Evolutionary conservation across 2,797 vertebrate species (phyloP).

Genomic region (Darevskia mixta): DNA sequence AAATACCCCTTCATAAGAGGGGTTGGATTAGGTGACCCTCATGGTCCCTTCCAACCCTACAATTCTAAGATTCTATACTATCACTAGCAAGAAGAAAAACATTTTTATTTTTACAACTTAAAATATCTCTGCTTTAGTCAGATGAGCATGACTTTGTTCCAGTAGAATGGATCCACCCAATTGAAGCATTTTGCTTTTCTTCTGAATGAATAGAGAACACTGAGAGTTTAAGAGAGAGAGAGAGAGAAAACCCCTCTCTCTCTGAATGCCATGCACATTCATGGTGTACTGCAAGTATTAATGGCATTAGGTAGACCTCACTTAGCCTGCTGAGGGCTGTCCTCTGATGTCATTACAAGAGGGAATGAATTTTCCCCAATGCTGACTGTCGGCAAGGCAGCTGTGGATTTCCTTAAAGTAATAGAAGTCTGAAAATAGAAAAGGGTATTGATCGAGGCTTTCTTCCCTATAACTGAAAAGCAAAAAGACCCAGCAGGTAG

Average conservation of each 20-base stretch:
- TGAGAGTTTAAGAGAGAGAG: background rate
- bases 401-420: slow-evolving; percentile 61
- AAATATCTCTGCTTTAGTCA: slow-evolving; percentile 5
- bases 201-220: background rate
- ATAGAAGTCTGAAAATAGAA: slow-evolving; percentile 62
- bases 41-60: too few relatives aligned
- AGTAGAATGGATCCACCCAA: background rate
- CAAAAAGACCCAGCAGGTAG: slow-evolving; percentile 37
- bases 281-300: background rate
- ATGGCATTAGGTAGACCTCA: slow-evolving; percentile 15
- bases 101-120: background rate
- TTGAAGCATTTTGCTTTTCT: background rate
- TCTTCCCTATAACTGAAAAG: slow-evolving; percentile 60
- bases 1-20: too few relatives aligned
- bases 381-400: slow-evolving; percentile 37
- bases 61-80: background rate
- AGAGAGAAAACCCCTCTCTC: background rate
- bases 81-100: background rate
- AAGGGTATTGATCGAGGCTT: slow-evolving; percentile 57
- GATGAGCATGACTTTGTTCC: background rate
- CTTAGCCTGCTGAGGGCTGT: slow-evolving; percentile 42
- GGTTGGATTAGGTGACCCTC: too few relatives aligned
- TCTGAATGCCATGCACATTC: background rate
- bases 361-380: slow-evolving; percentile 23
- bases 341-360: slow-evolving; percentile 14